phyloP scores from a whole-genome alignment of 2,113 vertebrate species.

The Cricetomys ansorgei region DNA sequence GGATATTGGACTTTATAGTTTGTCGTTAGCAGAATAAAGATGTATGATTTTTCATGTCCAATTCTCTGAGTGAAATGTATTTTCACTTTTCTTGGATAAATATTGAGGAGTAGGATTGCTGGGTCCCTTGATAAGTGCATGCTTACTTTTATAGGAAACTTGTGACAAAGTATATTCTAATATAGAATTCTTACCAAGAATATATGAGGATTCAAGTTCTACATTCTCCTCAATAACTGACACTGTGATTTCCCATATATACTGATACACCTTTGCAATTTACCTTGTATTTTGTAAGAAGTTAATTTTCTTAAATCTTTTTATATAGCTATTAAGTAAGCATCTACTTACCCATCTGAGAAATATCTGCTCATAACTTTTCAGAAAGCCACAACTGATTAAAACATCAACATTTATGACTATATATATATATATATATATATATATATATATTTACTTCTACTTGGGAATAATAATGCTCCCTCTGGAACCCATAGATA shows the following conservation, averaged over 20 bases:
- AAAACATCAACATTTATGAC: neutral
- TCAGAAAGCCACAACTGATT: neutral
- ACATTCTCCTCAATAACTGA: neutral
- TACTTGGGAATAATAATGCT: neutral
- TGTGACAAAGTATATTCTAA: neutral
- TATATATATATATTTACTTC: too few relatives aligned
- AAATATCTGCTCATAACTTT: neutral
- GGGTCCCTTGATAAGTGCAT: neutral
- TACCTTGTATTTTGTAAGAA: constrained; percentile 3
- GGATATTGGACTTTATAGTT: neutral
- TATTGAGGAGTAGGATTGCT: neutral
- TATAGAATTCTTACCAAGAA: neutral
- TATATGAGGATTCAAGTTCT: neutral
- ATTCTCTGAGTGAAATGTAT: neutral
- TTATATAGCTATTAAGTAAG: neutral
- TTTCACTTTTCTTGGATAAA: neutral
- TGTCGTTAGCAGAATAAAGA: neutral
- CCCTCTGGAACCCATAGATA: neutral
- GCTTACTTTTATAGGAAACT: neutral
- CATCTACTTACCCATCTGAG: neutral
- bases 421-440: too few relatives aligned
- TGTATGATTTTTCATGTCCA: neutral
- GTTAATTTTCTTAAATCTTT: neutral
- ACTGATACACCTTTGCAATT: neutral
- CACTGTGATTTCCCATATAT: neutral